These are phyloP conservation scores for Plemyria rubiginata DNA, from an alignment of 2,888 invertebrate species.

Conservation along the genomic window DNA sequence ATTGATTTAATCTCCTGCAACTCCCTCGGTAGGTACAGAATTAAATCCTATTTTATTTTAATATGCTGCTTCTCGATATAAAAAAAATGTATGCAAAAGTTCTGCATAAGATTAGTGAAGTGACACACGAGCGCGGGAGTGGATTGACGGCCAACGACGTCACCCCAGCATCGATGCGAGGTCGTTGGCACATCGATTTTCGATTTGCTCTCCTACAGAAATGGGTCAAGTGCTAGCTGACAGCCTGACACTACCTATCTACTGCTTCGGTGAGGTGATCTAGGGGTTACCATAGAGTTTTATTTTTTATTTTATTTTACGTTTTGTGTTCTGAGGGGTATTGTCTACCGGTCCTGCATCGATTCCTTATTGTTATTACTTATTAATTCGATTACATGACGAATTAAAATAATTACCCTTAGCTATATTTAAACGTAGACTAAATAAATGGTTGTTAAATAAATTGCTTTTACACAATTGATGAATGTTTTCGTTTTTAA, in stretches of 20 bases:
- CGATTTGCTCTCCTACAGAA: slow-evolving; percentile 77
- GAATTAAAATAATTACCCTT: too few species aligned
- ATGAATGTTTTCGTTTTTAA: too few species aligned
- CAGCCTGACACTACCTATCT: slow-evolving; percentile 51
- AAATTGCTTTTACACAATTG: too few species aligned
- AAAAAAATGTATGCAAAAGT: slow-evolving; percentile 1
- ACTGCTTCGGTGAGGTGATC: slow-evolving; percentile 20
- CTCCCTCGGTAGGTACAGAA: too few species aligned
- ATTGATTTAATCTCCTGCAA: too few species aligned
- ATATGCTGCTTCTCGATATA: neutral
- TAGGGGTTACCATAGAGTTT: slow-evolving; percentile 26
- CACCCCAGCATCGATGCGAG: slow-evolving; percentile 49
- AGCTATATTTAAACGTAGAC: too few species aligned
- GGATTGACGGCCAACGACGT: slow-evolving; percentile 26
- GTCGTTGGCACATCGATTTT: slow-evolving; percentile 79
- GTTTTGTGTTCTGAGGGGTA: too few species aligned
- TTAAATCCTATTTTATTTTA: too few species aligned
- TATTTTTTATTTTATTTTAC: slow-evolving; percentile 5
- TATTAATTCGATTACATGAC: too few species aligned
- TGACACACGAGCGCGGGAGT: slow-evolving; percentile 62
- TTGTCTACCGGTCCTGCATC: too few species aligned
- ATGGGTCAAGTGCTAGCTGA: slow-evolving; percentile 78
- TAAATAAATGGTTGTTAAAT: too few species aligned
- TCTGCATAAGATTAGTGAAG: slow-evolving; percentile 34
- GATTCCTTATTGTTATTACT: too few species aligned